Conservation (phyloP, 1,140 invertebrate genomes). For the Bilobella aurantiaca region DNA sequence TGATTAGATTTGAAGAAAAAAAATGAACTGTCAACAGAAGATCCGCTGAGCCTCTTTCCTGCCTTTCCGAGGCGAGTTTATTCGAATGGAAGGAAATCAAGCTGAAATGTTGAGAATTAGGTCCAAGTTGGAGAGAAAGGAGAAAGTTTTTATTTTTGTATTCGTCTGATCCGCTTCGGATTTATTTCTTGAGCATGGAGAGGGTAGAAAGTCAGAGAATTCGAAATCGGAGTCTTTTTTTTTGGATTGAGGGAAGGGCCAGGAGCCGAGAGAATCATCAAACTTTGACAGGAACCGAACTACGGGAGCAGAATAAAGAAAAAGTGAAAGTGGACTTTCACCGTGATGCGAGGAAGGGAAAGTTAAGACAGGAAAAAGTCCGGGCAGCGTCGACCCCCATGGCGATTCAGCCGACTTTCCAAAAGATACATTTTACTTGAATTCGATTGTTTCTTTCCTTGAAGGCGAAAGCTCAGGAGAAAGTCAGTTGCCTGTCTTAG, state of each 20-base stretch:
- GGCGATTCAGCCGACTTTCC: slow-evolving; percentile 4
- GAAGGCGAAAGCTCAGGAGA: slow-evolving; percentile 1
- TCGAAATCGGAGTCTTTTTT: neutral
- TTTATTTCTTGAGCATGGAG: neutral
- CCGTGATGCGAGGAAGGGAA: neutral
- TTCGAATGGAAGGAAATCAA: neutral
- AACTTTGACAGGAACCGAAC: slow-evolving; percentile 3
- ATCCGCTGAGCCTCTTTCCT: neutral
- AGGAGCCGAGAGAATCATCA: slow-evolving; percentile 3
- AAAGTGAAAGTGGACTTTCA: neutral
- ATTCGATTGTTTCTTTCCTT: slow-evolving; percentile 7
- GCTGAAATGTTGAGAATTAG: slow-evolving; percentile 6
- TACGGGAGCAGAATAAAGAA: slow-evolving; percentile 4
- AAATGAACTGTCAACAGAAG: slow-evolving; percentile 5
- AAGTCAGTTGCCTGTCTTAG: slow-evolving; percentile 1
- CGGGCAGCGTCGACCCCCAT: neutral
- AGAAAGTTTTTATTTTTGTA: slow-evolving; percentile 6
- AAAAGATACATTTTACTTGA: slow-evolving; percentile 9
- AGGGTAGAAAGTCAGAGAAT: neutral
- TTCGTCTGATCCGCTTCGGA: slow-evolving; percentile 3
- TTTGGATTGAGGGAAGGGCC: neutral
- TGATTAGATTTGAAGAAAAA: neutral
- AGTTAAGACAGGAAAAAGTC: neutral
- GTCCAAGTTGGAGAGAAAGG: neutral
- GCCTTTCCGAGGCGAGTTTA: neutral